These are phyloP conservation scores for Cyclophora punctaria DNA, from an alignment of 2,888 invertebrate species.

Conservation along the genomic window DNA sequence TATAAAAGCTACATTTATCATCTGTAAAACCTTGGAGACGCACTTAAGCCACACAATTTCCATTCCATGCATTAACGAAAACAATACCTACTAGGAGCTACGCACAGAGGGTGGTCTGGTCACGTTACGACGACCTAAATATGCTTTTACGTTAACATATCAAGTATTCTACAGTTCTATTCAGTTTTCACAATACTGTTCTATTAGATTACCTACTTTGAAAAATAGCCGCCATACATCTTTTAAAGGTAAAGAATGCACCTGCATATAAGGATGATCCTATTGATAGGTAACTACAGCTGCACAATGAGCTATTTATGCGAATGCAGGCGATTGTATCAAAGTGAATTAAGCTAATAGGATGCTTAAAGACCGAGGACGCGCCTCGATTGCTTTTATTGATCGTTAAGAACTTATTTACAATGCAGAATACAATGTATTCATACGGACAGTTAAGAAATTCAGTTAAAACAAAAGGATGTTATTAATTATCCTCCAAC, in stretches of 20 bases:
- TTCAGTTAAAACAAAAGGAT: no score
- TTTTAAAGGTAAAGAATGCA: not conserved
- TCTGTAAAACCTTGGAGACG: no score
- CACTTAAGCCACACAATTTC: constrained; percentile 20
- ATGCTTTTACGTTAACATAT: constrained; percentile 14
- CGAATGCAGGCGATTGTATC: constrained; percentile 20
- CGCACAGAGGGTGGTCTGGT: constrained; percentile 33
- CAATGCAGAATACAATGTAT: no score
- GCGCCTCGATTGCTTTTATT: constrained; percentile 32
- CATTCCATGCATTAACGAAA: constrained; percentile 39
- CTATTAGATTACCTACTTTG: no score
- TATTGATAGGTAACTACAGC: not conserved
- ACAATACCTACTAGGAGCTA: constrained; percentile 21
- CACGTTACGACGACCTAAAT: constrained; percentile 36
- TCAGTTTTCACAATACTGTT: not conserved
- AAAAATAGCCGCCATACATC: not conserved
- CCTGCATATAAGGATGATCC: constrained; percentile 1
- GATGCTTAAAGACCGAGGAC: constrained; percentile 26
- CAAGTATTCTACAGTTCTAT: constrained; percentile 1
- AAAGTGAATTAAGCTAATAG: constrained; percentile 36
- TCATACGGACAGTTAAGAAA: no score
- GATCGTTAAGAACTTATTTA: constrained; percentile 19
- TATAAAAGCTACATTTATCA: no score
- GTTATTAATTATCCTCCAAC: no score
- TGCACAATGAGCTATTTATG: constrained; percentile 9